Evolutionary conservation across 1,140 invertebrate genomes (phyloP).

Genomic region (Drosophila carrolli): DNA sequence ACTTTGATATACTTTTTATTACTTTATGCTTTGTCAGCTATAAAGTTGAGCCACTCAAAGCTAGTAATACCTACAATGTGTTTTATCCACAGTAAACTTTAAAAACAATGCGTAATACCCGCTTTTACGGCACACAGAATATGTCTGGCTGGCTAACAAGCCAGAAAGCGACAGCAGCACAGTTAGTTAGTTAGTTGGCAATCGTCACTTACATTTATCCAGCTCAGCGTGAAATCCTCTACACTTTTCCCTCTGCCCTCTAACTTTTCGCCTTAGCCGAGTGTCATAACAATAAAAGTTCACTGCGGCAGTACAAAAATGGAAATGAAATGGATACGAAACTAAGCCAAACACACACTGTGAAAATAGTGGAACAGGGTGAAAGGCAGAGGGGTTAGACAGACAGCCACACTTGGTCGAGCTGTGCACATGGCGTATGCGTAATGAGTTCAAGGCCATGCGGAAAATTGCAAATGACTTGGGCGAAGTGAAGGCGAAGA

Average conservation of each 20-base stretch:
- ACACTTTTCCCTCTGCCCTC: not conserved
- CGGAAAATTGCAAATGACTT: slow-evolving; percentile 52
- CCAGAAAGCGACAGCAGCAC: slow-evolving; percentile 42
- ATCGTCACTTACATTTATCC: slow-evolving; percentile 53
- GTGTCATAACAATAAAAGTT: slow-evolving; percentile 77
- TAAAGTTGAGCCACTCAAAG: too few species aligned
- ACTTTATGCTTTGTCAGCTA: too few species aligned
- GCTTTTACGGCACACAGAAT: slow-evolving; percentile 1
- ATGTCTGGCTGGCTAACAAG: slow-evolving; percentile 43
- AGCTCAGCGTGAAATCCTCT: slow-evolving; percentile 28
- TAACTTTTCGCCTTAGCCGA: slow-evolving; percentile 30
- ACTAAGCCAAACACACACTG: slow-evolving; percentile 24
- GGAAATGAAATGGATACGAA: slow-evolving; percentile 58
- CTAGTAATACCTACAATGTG: too few species aligned
- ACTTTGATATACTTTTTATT: too few species aligned
- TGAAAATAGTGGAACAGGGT: not conserved
- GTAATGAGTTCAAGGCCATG: slow-evolving; percentile 75
- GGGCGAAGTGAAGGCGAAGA: slow-evolving; percentile 26
- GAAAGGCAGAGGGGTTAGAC: not conserved
- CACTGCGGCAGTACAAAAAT: slow-evolving; percentile 61
- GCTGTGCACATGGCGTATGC: slow-evolving; percentile 54
- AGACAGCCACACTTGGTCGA: slow-evolving; percentile 14
- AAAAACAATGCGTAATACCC: not conserved
- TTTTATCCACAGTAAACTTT: too few species aligned
- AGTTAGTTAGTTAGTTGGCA: slow-evolving; percentile 70